Evolutionary conservation across 2,113 vertebrate genomes (phyloP).

Genomic region (Dissostichus mawsoni): DNA sequence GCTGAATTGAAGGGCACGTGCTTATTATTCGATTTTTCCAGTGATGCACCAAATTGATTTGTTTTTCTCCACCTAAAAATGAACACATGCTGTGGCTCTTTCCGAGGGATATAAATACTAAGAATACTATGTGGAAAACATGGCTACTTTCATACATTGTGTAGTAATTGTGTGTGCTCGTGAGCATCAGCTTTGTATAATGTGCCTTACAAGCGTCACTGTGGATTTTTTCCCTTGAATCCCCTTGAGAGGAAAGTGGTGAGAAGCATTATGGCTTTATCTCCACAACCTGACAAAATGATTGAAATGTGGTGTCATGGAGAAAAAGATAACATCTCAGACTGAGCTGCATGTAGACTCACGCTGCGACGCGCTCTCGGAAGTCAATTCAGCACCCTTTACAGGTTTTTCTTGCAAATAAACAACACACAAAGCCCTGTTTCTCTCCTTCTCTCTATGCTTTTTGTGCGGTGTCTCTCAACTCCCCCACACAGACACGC

Average conservation of each 20-base stretch:
- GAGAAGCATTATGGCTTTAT: slow-evolving; percentile 62
- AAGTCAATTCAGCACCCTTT: slow-evolving; percentile 40
- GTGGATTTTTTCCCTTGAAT: slow-evolving; percentile 47
- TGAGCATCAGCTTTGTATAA: not conserved
- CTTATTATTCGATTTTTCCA: slow-evolving; percentile 34
- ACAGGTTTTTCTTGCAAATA: slow-evolving; percentile 40
- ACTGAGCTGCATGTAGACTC: slow-evolving; percentile 28
- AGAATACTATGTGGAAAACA: too few species aligned
- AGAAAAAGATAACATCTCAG: slow-evolving; percentile 64
- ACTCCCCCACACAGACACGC: not conserved
- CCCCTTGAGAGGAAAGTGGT: slow-evolving; percentile 58
- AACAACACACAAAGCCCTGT: slow-evolving; percentile 19
- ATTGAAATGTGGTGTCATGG: slow-evolving; percentile 68
- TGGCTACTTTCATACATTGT: not conserved
- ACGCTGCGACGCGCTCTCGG: not conserved
- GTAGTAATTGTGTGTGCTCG: not conserved
- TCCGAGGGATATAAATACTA: slow-evolving; percentile 4
- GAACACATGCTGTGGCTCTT: slow-evolving; percentile 7
- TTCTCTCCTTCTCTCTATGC: not conserved
- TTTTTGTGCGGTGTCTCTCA: not conserved
- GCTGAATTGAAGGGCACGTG: slow-evolving; percentile 32
- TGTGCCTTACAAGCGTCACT: not conserved
- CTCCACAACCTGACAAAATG: slow-evolving; percentile 71
- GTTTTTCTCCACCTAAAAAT: slow-evolving; percentile 37
- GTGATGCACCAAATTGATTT: slow-evolving; percentile 36